Base-by-base conservation (phyloP, 2,888 invertebrate genomes). In the Scaptodrosophila latifasciaeformis region DNA sequence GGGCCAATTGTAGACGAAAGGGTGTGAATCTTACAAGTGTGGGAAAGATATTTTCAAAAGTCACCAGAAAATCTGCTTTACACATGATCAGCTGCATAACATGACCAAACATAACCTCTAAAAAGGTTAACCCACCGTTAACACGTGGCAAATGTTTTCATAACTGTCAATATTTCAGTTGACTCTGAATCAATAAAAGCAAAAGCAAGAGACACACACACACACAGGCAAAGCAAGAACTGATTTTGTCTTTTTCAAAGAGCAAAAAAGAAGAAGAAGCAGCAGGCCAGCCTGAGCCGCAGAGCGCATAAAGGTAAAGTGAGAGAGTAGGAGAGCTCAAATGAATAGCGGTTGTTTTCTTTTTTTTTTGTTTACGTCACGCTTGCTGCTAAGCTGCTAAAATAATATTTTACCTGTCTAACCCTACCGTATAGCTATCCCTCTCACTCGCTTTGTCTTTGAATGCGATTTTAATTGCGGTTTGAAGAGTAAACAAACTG, bases 151-250 rank as follows among this genome's bases (percentile, higher is more conserved):
- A 70, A 80, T 67, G 80, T 65, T 65, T 65, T 59, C 69, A 78
- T 78, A 81, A 81, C 79, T 77, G 76, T 81, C 78, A 75, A 70
- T 81, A 69, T 24, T 7, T 24, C 24, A 7, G 70, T 76, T 76
- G 72, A 78, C 72, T 80, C 67, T 64, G 52, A 59, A 62, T 65
- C 57, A 67, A 65, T 62, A 27, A 30, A 49, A 30, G 48, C 37
- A 60, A 57, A 45, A 62, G 54, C 53, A 46, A 48, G 49, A 15
- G 50, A 51, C 48, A 56, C 34, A 49, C 48, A 49, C 51, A 67
- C 67, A 49, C 59, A 31, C 55, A 51, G 34, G 47, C 44, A 49
- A n/a, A n/a, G n/a, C n/a, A n/a, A n/a, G n/a, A n/a, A n/a, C n/a
- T n/a, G n/a, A n/a, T n/a, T n/a, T n/a, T n/a, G n/a, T n/a, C n/a